Evolutionary conservation across 2,797 vertebrate genomes (phyloP), one percentile per base, ranked within the genome.

Genomic region (Rhabdophis nuchalis): DNA sequence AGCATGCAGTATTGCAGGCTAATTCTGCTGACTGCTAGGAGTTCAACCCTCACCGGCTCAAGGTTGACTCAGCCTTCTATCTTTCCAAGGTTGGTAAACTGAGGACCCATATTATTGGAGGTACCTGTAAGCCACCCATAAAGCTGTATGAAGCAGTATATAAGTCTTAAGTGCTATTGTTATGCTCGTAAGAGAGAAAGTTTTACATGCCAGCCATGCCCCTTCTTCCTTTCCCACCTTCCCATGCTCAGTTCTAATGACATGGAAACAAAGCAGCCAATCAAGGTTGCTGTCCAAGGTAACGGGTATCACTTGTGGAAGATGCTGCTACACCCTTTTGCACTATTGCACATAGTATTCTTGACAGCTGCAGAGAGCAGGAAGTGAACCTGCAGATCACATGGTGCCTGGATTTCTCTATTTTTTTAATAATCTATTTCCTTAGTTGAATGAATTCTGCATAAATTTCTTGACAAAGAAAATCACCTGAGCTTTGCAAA

Each of bases 401-500:
- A 36, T 36, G 16, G 68, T 36, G 32, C 77, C 23, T 82, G 20
- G 36, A 25, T 10, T 46, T 25, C 77, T 25, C 36, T 82, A 46
- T 12, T 46, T 46, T 82, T 82, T 46, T 5, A 82, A 82, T 25
- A 82, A 12, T 41, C 41, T 41, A 46, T 82, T 82, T 46, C 77
- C 4, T 82, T 82, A 82, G 46, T 82, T 82, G 10, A 46, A 46
- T 46, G 46, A 46, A 46, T 25, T 46, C 32, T 23, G 72, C 72
- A 77, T 23, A 77, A 23, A 82, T 41, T 41, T 46, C 20, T 82
- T 82, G 77, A 25, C 20, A 46, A 25, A 77, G 18, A 14, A 53
- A 10, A 91, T 91, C 92, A 99, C 99, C 98, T 99, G 99, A 72
- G 99, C 99, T 94, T 97, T 98, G 91, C 97, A 97, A 93, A 99